phyloP scores from a whole-genome alignment of 2,888 invertebrate genomes.

The Litoditis marina region DNA sequence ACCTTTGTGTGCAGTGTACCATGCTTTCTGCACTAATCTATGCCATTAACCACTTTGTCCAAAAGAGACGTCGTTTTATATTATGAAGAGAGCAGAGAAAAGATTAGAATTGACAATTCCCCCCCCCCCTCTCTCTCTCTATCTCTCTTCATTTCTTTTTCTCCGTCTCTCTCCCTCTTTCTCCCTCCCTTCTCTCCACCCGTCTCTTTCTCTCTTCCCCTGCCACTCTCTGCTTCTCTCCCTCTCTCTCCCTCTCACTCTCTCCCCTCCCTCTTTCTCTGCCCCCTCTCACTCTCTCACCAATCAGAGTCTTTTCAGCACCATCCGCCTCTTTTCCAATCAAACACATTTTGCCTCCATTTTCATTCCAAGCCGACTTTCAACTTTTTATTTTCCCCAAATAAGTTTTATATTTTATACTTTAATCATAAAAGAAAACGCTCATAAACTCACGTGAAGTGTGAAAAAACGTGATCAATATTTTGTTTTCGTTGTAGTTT shows the following conservation, averaged over 20 bases:
- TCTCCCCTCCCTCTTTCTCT: constrained; percentile 4
- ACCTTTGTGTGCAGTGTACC: constrained; percentile 3
- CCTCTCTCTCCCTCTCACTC: constrained; percentile 11
- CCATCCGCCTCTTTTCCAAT: neutral
- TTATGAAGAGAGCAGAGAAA: neutral
- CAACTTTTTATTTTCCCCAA: too few relatives aligned
- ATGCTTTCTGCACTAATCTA: constrained; percentile 3
- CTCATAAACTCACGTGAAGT: too few relatives aligned
- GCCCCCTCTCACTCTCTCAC: neutral
- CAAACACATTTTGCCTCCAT: constrained; percentile 1
- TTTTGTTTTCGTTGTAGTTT: too few relatives aligned
- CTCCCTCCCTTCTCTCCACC: too few relatives aligned
- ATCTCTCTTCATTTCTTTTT: constrained; percentile 6
- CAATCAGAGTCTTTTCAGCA: neutral
- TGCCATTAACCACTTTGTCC: neutral
- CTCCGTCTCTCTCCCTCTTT: constrained; percentile 8
- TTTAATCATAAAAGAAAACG: too few relatives aligned
- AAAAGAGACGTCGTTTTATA: neutral
- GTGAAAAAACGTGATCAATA: too few relatives aligned
- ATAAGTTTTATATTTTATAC: too few relatives aligned
- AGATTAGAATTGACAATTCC: neutral
- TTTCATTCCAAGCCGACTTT: neutral
- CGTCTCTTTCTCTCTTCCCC: constrained; percentile 6
- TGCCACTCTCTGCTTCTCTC: constrained; percentile 3
- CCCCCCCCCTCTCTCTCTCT: too few relatives aligned